Evolutionary conservation across 2,797 vertebrate species (phyloP).

Genomic region (Numenius phaeopus): DNA sequence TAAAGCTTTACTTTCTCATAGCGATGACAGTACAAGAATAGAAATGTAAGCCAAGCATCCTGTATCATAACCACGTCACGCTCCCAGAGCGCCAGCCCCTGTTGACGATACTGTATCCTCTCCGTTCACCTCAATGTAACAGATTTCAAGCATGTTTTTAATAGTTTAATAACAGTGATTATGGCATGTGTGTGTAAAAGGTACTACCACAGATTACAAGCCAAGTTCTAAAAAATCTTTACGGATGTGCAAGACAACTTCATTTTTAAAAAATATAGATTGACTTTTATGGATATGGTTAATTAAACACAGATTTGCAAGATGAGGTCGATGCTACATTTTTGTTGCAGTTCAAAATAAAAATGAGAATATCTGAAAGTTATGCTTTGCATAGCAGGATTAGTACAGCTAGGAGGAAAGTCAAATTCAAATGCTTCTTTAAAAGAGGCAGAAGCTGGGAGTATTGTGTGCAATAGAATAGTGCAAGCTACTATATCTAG

Average conservation of each 20-base stretch:
- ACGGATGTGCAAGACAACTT: background rate
- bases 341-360: background rate
- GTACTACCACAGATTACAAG: accelerated
- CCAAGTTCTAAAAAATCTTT: background rate
- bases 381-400: background rate
- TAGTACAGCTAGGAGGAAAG: background rate
- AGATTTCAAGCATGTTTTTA: background rate
- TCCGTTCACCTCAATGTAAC: background rate
- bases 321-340: background rate
- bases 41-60: background rate
- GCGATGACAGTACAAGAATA: background rate
- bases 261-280: background rate
- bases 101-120: background rate
- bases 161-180: background rate
- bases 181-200: accelerated
- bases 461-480: background rate
- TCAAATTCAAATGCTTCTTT: background rate
- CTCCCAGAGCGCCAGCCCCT: background rate
- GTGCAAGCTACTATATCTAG: background rate
- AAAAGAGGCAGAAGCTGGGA: background rate
- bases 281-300: background rate
- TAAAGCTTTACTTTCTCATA: background rate
- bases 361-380: background rate
- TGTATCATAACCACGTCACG: background rate
- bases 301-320: background rate